These are phyloP conservation scores for Sinocyclocheilus grahami DNA, from an alignment of 2,113 vertebrate genomes.

Conservation along the genomic window DNA sequence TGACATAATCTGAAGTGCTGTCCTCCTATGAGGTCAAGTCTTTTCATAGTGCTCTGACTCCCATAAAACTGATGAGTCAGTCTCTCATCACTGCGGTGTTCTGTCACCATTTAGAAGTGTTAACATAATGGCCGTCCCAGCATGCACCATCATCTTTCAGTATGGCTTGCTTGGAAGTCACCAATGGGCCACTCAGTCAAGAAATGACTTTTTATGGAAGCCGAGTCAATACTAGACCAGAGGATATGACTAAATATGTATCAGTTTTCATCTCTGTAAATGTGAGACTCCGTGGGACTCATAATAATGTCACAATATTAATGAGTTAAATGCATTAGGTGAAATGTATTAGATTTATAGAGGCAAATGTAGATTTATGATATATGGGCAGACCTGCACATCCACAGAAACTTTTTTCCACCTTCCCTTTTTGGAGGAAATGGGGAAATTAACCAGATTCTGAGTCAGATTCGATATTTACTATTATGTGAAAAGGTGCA, in stretches of 20 bases:
- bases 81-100: conserved; percentile 15
- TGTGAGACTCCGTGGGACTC: background rate
- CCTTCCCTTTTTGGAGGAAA: background rate
- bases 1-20: background rate
- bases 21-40: background rate
- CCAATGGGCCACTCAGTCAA: background rate
- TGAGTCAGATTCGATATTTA: too few species aligned
- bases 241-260: conserved; percentile 14
- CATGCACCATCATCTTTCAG: background rate
- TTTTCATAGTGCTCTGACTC: background rate
- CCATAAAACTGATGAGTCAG: conserved; percentile 29
- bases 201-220: conserved; percentile 1
- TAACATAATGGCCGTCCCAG: background rate
- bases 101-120: conserved; percentile 26
- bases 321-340: conserved; percentile 29
- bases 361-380: conserved; percentile 4
- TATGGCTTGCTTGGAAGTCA: background rate
- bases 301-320: background rate
- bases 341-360: background rate
- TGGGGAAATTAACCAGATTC: too few species aligned
- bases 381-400: background rate
- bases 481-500: too few species aligned
- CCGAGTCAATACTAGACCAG: conserved; percentile 2
- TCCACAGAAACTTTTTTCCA: background rate
- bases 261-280: background rate